These are phyloP conservation scores for Linnaemya vulpina DNA, from an alignment of 2,888 invertebrate species.

Conservation along the genomic window DNA sequence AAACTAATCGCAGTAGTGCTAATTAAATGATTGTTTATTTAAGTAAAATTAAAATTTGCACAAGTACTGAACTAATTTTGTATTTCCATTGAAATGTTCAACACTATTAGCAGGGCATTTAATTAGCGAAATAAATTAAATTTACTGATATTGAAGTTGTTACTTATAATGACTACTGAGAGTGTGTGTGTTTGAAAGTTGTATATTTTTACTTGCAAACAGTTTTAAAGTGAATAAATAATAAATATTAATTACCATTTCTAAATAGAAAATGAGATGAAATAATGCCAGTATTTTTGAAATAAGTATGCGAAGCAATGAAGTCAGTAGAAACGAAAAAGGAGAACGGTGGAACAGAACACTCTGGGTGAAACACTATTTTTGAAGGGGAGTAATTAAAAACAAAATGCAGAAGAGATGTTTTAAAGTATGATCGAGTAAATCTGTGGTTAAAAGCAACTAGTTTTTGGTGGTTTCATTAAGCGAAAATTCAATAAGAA, in stretches of 20 bases:
- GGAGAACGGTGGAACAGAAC: neutral
- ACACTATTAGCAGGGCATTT: slow-evolving; percentile 28
- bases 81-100: slow-evolving; percentile 7
- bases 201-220: neutral
- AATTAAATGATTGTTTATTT: neutral
- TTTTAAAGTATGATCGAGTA: no score
- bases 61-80: slow-evolving; percentile 27
- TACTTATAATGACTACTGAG: slow-evolving; percentile 11
- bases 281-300: neutral
- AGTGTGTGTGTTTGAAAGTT: neutral
- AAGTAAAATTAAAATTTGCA: slow-evolving; percentile 26
- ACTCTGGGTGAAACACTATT: no score
- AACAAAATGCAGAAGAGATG: no score
- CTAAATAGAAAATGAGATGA: slow-evolving; percentile 17
- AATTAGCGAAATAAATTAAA: slow-evolving; percentile 5
- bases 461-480: no score
- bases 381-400: no score
- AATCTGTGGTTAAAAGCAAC: no score
- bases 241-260: slow-evolving; percentile 29
- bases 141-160: slow-evolving; percentile 21
- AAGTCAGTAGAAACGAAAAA: neutral
- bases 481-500: no score
- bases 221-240: slow-evolving; percentile 39
- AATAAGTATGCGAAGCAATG: neutral
- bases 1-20: neutral